A percentile compares a stretch with the other conserved stretches of the same genome.
Conservation (phyloP, 2,888 invertebrate species). For the Sycophila texana region DNA sequence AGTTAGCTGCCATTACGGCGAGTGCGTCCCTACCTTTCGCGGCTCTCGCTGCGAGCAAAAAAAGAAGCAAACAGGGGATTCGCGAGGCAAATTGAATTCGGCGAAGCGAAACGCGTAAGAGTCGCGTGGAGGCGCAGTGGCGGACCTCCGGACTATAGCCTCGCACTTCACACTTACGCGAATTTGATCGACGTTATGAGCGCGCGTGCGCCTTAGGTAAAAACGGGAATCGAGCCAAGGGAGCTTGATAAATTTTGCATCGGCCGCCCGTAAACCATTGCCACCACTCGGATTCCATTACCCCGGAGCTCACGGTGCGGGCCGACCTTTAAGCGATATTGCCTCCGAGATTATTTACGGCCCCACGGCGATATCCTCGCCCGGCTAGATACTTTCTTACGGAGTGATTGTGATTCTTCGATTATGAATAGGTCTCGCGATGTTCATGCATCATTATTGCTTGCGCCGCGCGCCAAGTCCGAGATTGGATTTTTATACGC, state of each 20-base stretch:
- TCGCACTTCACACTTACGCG: constrained; percentile 47
- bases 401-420: constrained; percentile 22
- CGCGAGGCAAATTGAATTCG: too few relatives aligned
- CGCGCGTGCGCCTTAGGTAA: constrained; percentile 17
- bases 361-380: background rate
- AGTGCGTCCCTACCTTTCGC: too few relatives aligned
- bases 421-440: background rate
- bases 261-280: constrained; percentile 44
- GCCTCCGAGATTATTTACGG: constrained; percentile 53
- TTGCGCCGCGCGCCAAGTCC: background rate
- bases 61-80: too few relatives aligned
- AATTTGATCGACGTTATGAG: constrained; percentile 49
- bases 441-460: background rate
- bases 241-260: constrained; percentile 57
- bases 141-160: constrained; percentile 5
- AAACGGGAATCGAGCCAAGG: constrained; percentile 53
- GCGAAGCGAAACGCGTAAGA: too few relatives aligned
- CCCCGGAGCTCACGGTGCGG: background rate
- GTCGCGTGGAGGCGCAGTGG: background rate
- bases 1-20: too few relatives aligned
- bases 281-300: constrained; percentile 54
- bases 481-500: too few relatives aligned
- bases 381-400: background rate
- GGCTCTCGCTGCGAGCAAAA: too few relatives aligned
- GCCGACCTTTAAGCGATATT: constrained; percentile 46